These are phyloP conservation scores for Lasaia peninsularis DNA, from an alignment of 1,140 invertebrate genomes.

Conservation along the genomic window DNA sequence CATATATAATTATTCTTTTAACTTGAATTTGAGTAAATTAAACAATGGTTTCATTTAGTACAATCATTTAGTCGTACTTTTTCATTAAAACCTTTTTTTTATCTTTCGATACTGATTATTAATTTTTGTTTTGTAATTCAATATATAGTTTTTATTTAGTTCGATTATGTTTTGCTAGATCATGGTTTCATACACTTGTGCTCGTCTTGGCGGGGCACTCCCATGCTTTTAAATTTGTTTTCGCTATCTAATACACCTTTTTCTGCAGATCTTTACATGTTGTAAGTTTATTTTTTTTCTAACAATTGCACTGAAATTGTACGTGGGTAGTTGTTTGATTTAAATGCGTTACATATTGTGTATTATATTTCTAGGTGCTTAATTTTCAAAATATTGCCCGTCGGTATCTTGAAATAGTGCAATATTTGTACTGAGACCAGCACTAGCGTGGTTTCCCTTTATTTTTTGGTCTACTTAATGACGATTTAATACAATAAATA, in stretches of 20 bases:
- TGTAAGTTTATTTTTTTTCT: not conserved
- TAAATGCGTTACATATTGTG: not conserved
- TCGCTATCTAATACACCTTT: no score
- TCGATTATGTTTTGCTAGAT: no score
- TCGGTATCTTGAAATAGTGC: conserved; percentile 11
- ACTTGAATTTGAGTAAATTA: not conserved
- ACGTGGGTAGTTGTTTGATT: not conserved
- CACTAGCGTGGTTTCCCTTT: not conserved
- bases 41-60: not conserved
- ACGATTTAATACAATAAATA: conserved; percentile 50
- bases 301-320: not conserved
- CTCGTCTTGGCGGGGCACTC: no score
- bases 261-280: no score
- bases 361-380: conserved; percentile 18
- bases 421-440: conserved; percentile 15
- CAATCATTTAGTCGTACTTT: not conserved
- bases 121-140: no score
- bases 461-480: conserved; percentile 29
- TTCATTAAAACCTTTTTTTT: no score
- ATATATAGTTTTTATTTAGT: no score
- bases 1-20: no score
- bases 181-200: no score
- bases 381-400: conserved; percentile 6
- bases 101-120: no score
- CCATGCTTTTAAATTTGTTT: no score